Conservation (phyloP, 2,797 vertebrate genomes). For the Siniperca undulata region DNA sequence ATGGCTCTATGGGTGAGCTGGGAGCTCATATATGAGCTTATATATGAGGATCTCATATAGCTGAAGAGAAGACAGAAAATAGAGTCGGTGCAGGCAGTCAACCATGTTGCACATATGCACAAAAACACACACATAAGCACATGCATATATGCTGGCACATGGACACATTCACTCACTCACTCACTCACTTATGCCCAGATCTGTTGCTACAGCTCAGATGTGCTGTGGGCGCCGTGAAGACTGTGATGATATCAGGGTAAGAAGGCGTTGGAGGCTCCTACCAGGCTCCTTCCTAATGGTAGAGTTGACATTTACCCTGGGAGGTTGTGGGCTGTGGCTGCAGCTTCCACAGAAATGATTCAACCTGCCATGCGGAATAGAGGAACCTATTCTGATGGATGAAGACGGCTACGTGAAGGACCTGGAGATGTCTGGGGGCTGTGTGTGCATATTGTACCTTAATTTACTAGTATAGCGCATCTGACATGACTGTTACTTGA, state of each 20-base stretch:
- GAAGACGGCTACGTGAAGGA: constrained; percentile 44
- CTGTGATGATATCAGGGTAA: constrained; percentile 60
- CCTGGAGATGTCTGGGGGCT: constrained; percentile 55
- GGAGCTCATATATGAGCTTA: constrained; percentile 21
- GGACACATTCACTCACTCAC: constrained; percentile 37
- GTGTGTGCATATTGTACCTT: constrained; percentile 56
- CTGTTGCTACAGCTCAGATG: constrained; percentile 76
- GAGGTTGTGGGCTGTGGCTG: constrained; percentile 74
- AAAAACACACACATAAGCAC: constrained; percentile 32
- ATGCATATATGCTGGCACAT: constrained; percentile 27
- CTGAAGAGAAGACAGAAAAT: constrained; percentile 38
- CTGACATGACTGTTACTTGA: constrained; percentile 48
- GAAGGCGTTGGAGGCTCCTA: constrained; percentile 65
- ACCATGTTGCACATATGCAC: constrained; percentile 15
- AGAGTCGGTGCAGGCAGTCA: background rate
- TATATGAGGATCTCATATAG: constrained; percentile 13
- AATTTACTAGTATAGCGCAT: constrained; percentile 67
- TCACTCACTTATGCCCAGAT: constrained; percentile 41
- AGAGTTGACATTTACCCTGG: constrained; percentile 79
- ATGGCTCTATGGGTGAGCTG: constrained; percentile 16
- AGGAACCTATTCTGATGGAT: constrained; percentile 72
- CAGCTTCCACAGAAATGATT: constrained; percentile 76
- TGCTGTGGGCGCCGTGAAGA: constrained; percentile 66
- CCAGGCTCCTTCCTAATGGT: constrained; percentile 72
- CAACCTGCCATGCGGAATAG: constrained; percentile 63